Evolutionary conservation across 2,888 invertebrate genomes (phyloP), one percentile per base, ranked within the genome.

Genomic region (Elegia similella): DNA sequence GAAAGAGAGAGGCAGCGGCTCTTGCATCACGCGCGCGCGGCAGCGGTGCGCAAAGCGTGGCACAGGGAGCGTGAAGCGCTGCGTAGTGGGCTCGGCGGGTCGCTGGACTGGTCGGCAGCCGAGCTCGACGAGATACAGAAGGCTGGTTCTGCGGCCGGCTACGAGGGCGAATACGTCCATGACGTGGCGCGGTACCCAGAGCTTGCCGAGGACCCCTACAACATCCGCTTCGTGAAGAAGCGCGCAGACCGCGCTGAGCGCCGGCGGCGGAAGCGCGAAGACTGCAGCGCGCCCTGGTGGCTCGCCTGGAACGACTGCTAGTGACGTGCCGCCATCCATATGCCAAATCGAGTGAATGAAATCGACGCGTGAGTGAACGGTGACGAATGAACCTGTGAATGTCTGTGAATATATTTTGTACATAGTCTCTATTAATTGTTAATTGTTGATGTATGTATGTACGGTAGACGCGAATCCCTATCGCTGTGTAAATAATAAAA

Each of bases 121-220:
- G 98, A 98, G 86, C 94, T 95, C 67, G 97, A 98, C 69, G 98
- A 98, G 86, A 95, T 98, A 63, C 92, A 95, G 66, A 97, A 97
- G 80, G 93, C 94, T 59, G 98, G 98, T 58, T 95, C 95, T 72
- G 96, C 96, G 59, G 93, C 95, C 42, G 96, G 95, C 70, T 98
- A 98, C 88, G 97, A 97, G 74, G 97, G 96, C 59, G 96, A 97
- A 77, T 98, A 98, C 89, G 95, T 97, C 68, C 97, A 98, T 86
- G 97, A 98, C 79, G 96, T 98, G 34, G 95, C 95, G 70, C 92
- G 95, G 60, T 98, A 98, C 89, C 98, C 98, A 0, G 98, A 98
- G 82, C 93, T 98, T 55, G 97, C 98, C 56, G 98, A 98, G 88
- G 98, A 98, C 92, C 98, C 98, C 7, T 97, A 97, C 92, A 98